These are phyloP conservation scores for Amia ocellicauda DNA, from an alignment of 2,113 vertebrate genomes.

Conservation along the genomic window DNA sequence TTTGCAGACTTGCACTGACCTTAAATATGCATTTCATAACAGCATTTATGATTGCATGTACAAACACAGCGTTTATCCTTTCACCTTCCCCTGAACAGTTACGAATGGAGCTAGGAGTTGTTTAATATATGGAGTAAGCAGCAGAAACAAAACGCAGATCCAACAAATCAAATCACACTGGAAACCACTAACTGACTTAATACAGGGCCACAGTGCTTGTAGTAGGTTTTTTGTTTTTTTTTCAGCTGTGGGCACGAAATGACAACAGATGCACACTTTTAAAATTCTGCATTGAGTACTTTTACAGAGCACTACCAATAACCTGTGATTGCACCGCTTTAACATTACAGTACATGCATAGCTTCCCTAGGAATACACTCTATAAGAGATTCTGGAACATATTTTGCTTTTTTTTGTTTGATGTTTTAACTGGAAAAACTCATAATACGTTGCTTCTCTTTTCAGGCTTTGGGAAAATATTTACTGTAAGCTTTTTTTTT, in stretches of 20 bases:
- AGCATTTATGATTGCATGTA: conserved; percentile 53
- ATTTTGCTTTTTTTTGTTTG: conserved; percentile 28
- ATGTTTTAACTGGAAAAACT: conserved; percentile 55
- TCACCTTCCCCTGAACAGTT: conserved; percentile 40
- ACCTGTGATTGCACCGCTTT: conserved; percentile 71
- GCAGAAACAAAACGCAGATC: conserved; percentile 56
- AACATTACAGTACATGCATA: conserved; percentile 75
- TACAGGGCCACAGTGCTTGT: conserved; percentile 70
- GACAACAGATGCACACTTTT: conserved; percentile 67
- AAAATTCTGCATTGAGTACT: conserved; percentile 69
- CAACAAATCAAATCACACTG: conserved; percentile 65
- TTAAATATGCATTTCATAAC: conserved; percentile 66
- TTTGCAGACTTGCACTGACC: conserved; percentile 46
- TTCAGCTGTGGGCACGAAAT: conserved; percentile 70
- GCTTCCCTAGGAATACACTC: conserved; percentile 67
- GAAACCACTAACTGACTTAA: conserved; percentile 61
- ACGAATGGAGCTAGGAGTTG: conserved; percentile 33
- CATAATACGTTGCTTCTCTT: conserved; percentile 50
- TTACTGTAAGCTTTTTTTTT: conserved; percentile 48
- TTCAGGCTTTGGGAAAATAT: conserved; percentile 46
- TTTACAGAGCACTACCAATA: conserved; percentile 74
- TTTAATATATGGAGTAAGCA: conserved; percentile 36
- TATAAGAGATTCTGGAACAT: conserved; percentile 59
- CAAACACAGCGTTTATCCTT: conserved; percentile 28
- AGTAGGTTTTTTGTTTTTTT: conserved; percentile 40